phyloP scores from a whole-genome alignment of 2,888 invertebrate genomes.

The Clepsis dumicolana region DNA sequence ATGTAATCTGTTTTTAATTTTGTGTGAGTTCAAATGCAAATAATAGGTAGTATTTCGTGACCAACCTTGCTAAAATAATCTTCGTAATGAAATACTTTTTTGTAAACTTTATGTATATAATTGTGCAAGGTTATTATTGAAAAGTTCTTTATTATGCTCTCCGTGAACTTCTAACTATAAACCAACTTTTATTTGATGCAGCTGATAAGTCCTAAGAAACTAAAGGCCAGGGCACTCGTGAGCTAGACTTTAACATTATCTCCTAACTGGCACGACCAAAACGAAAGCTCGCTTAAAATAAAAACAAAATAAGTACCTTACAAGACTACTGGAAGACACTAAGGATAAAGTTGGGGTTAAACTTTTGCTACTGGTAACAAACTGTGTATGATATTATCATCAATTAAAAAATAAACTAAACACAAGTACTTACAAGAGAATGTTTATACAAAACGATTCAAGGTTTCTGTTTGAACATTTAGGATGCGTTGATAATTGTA shows the following conservation, averaged over 20 bases:
- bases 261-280: constrained; percentile 32
- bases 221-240: constrained; percentile 39
- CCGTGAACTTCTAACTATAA: constrained; percentile 47
- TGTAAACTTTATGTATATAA: not conserved
- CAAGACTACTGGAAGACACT: not conserved
- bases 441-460: not conserved
- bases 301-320: not conserved
- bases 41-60: not conserved
- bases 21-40: not conserved
- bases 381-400: not conserved
- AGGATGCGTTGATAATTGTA: constrained; percentile 42
- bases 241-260: constrained; percentile 43
- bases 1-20: not conserved
- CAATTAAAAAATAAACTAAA: not conserved
- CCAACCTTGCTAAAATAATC: not conserved
- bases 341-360: not conserved
- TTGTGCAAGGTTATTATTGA: not conserved
- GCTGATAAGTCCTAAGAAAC: constrained; percentile 49
- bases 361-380: not conserved
- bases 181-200: constrained; percentile 48
- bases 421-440: not conserved
- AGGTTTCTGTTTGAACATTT: constrained; percentile 25
- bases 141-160: not conserved
- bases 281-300: constrained; percentile 34
- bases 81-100: not conserved